phyloP scores from a whole-genome alignment of 1,140 invertebrate species.

The Calycopis cecrops region DNA sequence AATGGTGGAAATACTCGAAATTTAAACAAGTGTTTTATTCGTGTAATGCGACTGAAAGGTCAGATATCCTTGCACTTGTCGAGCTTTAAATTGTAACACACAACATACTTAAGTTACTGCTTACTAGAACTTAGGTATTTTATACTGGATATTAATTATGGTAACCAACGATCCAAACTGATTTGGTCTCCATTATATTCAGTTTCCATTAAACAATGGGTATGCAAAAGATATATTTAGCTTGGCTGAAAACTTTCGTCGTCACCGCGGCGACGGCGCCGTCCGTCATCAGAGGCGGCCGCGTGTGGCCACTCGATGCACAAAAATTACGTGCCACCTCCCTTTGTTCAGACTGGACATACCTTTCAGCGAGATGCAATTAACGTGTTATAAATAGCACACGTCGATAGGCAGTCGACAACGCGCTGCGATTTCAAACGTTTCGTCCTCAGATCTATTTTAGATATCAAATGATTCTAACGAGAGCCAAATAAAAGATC shows the following conservation, averaged over 20 bases:
- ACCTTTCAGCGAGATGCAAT: constrained; percentile 73
- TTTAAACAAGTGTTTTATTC: too few species aligned
- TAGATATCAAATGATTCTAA: constrained; percentile 60
- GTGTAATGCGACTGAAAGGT: too few species aligned
- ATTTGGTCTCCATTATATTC: too few species aligned
- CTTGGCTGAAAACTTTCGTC: constrained; percentile 68
- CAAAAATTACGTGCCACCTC: constrained; percentile 68
- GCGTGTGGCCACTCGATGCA: constrained; percentile 65
- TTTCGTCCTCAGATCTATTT: constrained; percentile 69
- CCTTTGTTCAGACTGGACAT: constrained; percentile 72
- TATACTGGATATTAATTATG: too few species aligned
- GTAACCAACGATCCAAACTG: too few species aligned
- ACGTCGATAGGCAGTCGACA: constrained; percentile 59
- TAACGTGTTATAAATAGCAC: constrained; percentile 64
- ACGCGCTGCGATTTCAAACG: constrained; percentile 58
- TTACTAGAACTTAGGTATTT: too few species aligned
- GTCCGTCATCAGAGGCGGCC: constrained; percentile 52
- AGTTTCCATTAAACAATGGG: constrained; percentile 6
- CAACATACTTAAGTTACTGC: too few species aligned
- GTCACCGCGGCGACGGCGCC: constrained; percentile 48
- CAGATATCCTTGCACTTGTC: too few species aligned
- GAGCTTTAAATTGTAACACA: too few species aligned
- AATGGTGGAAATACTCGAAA: too few species aligned
- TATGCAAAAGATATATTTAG: constrained; percentile 54
- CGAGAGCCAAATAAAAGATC: constrained; percentile 40